phyloP scores from a whole-genome alignment of 2,888 invertebrate species.

The Orchesella flavescens region DNA sequence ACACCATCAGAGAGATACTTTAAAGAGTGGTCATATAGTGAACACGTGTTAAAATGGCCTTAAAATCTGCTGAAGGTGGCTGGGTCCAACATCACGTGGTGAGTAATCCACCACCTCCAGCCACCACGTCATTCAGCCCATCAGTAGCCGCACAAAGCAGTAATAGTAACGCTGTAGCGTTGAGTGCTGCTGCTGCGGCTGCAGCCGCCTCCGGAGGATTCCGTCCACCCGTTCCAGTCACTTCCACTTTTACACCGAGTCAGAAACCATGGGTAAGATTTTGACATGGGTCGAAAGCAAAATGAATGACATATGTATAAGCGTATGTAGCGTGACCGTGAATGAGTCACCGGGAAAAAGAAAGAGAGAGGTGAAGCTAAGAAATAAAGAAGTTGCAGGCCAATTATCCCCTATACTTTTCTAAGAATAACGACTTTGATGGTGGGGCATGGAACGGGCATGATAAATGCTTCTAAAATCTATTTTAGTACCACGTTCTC shows the following conservation, averaged over 20 bases:
- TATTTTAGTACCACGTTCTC: too few species aligned
- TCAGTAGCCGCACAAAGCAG: slow-evolving; percentile 39
- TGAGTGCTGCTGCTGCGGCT: slow-evolving; percentile 42
- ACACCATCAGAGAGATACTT: too few species aligned
- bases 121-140: slow-evolving; percentile 60
- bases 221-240: slow-evolving; percentile 70
- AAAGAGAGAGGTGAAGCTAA: not conserved
- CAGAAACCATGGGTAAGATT: slow-evolving; percentile 70
- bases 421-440: too few species aligned
- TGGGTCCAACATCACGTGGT: slow-evolving; percentile 68
- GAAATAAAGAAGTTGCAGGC: too few species aligned
- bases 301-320: not conserved
- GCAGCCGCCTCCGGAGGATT: slow-evolving; percentile 53
- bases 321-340: not conserved
- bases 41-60: slow-evolving; percentile 51
- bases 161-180: slow-evolving; percentile 55
- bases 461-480: too few species aligned
- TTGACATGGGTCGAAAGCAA: not conserved
- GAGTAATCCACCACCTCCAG: slow-evolving; percentile 64
- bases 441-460: too few species aligned
- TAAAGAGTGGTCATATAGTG: too few species aligned
- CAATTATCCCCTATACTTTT: too few species aligned
- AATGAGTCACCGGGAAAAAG: not conserved
- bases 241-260: slow-evolving; percentile 68
- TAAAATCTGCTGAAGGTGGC: slow-evolving; percentile 66